A percentile compares a stretch with the other conserved stretches of the same genome.
These are phyloP conservation scores for Protaetia brevitarsis DNA, from an alignment of 1,140 invertebrate species.

Conservation along the genomic window DNA sequence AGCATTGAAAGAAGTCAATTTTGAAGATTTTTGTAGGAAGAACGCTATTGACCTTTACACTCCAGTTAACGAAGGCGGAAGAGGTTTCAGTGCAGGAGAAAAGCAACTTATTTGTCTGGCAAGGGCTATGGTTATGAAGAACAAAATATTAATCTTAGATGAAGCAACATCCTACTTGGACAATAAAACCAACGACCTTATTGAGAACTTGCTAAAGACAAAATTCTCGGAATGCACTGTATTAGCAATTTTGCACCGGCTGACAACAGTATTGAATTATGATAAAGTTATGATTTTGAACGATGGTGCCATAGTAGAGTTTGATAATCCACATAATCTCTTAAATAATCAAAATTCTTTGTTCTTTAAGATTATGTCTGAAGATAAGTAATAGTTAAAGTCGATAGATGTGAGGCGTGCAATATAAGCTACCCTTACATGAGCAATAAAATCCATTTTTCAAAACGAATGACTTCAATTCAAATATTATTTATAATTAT, in stretches of 20 bases:
- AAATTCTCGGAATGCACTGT: conserved; percentile 73
- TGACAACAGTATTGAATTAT: conserved; percentile 81
- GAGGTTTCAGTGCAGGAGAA: conserved; percentile 75
- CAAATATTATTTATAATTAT: too few relatives aligned
- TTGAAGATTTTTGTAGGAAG: conserved; percentile 20
- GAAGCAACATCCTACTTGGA: conserved; percentile 71
- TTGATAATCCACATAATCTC: conserved; percentile 66
- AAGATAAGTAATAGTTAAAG: neutral
- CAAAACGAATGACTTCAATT: too few relatives aligned
- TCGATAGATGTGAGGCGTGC: neutral
- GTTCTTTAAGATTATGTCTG: conserved; percentile 58
- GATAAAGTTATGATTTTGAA: conserved; percentile 73
- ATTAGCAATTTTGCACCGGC: conserved; percentile 77
- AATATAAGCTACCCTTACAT: neutral
- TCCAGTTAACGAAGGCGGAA: conserved; percentile 59
- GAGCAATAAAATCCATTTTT: neutral
- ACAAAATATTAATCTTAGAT: conserved; percentile 76
- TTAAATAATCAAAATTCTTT: conserved; percentile 60
- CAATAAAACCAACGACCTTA: conserved; percentile 67
- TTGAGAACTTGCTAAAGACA: conserved; percentile 63
- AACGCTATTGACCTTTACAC: conserved; percentile 30
- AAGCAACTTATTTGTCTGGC: conserved; percentile 76
- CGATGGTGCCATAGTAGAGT: conserved; percentile 62
- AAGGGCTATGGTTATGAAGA: conserved; percentile 69
- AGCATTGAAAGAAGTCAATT: conserved; percentile 35